Conservation (phyloP, 2,888 invertebrate species). For the Branchipolynoe longqiensis region DNA sequence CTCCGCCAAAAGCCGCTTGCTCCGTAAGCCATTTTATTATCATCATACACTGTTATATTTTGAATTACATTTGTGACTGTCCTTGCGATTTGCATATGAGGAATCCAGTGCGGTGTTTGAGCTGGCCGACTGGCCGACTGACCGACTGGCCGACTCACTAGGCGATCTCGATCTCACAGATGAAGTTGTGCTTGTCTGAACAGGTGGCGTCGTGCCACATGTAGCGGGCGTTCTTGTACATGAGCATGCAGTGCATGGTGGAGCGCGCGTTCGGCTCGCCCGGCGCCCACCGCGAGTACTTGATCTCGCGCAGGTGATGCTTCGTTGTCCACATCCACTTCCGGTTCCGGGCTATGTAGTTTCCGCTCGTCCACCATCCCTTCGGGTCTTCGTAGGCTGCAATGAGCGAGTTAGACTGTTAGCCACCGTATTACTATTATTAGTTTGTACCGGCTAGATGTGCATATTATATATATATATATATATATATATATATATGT, state of each 20-base stretch:
- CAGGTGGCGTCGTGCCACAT: conserved; percentile 75
- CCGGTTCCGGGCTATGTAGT: conserved; percentile 72
- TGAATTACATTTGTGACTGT: background rate
- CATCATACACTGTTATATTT: no score
- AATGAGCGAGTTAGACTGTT: no score
- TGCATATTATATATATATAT: no score
- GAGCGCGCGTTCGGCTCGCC: conserved; percentile 72
- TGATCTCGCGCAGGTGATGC: conserved; percentile 70
- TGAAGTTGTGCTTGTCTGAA: conserved; percentile 72
- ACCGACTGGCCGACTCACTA: background rate
- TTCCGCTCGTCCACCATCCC: conserved; percentile 78
- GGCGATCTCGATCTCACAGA: conserved; percentile 69
- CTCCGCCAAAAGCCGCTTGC: no score
- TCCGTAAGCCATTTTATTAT: no score
- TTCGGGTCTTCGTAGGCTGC: conserved; percentile 68
- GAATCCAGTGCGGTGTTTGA: background rate
- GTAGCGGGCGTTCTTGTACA: conserved; percentile 69
- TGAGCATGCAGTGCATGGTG: conserved; percentile 73
- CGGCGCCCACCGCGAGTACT: conserved; percentile 74
- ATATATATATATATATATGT: no score
- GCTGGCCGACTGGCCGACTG: background rate
- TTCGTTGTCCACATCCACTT: conserved; percentile 77
- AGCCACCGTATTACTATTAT: no score
- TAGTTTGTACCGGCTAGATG: no score
- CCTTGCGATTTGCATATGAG: background rate